Conservation (phyloP, 2,113 vertebrate genomes). For the Bambusicola thoracicus region DNA sequence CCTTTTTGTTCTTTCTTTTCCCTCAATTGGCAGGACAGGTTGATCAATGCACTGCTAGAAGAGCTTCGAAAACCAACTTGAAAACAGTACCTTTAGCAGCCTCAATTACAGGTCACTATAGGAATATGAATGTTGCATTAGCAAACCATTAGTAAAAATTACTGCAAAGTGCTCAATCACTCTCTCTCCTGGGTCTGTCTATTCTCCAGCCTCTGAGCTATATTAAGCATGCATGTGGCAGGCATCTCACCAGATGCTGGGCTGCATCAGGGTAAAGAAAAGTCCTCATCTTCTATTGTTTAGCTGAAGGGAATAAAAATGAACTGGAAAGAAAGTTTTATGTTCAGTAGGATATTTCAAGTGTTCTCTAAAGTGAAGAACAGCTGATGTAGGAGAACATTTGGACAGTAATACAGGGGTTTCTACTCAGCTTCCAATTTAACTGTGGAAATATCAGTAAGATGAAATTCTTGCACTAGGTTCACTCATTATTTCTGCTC, state of each 20-base stretch:
- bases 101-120: background rate
- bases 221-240: background rate
- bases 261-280: background rate
- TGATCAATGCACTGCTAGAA: background rate
- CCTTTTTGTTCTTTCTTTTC: background rate
- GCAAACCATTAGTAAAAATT: background rate
- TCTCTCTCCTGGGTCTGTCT: background rate
- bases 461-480: background rate
- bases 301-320: background rate
- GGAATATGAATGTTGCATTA: background rate
- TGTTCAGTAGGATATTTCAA: background rate
- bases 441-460: no score
- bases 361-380: background rate
- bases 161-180: background rate
- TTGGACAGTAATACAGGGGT: background rate
- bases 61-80: conserved; percentile 12
- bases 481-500: background rate
- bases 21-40: background rate
- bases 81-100: conserved; percentile 29
- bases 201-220: background rate
- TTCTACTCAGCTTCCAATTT: background rate
- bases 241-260: background rate
- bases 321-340: background rate
- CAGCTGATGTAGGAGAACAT: background rate
- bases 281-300: background rate